These are phyloP conservation scores for Zosterops japonicus DNA, from an alignment of 2,113 vertebrate genomes.

Conservation along the genomic window DNA sequence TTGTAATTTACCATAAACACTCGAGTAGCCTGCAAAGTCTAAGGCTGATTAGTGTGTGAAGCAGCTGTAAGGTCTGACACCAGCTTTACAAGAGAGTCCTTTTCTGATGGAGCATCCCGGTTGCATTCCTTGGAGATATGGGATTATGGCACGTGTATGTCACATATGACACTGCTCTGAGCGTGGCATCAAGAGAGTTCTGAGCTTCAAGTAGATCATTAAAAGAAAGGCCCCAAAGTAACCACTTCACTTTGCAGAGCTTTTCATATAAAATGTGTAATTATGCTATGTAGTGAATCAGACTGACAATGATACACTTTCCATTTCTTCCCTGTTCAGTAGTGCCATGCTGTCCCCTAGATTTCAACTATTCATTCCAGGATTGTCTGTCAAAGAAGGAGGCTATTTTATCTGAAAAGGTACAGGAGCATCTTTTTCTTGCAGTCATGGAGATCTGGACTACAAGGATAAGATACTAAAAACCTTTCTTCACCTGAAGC, in stretches of 20 bases:
- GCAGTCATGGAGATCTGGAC: neutral
- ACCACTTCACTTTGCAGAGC: neutral
- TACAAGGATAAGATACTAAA: neutral
- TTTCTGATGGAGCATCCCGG: too few species aligned
- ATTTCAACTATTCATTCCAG: neutral
- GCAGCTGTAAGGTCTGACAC: neutral
- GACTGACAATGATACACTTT: neutral
- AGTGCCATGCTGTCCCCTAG: neutral
- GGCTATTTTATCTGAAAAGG: neutral
- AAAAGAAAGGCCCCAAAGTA: neutral
- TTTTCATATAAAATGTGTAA: neutral
- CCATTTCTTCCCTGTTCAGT: neutral
- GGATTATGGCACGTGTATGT: accelerated
- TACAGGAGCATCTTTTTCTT: neutral
- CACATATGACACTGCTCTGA: neutral
- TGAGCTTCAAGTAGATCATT: neutral
- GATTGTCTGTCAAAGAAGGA: neutral
- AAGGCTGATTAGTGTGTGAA: neutral
- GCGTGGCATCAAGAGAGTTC: neutral
- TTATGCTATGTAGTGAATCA: neutral
- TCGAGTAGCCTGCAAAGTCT: neutral
- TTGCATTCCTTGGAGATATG: accelerated
- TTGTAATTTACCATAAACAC: conserved; percentile 3
- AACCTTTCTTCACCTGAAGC: neutral
- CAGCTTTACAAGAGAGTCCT: neutral